Conservation (phyloP, 2,113 vertebrate species). For the Cyprinodon variegatus region DNA sequence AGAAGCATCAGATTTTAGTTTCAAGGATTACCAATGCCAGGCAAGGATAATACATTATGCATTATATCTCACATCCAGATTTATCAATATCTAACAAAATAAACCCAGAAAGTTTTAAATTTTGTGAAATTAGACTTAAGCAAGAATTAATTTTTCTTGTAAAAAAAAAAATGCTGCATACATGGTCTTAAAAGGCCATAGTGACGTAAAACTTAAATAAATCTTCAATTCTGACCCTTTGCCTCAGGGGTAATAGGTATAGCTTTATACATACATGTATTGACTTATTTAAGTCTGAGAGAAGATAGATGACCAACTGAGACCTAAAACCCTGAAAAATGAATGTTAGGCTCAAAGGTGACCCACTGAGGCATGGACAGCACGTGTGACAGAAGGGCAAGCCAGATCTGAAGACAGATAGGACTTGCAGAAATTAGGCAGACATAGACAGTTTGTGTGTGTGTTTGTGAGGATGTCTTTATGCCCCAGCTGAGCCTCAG, state of each 20-base stretch:
- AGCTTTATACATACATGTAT: background rate
- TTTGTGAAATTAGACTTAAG: too few relatives aligned
- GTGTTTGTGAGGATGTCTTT: slow-evolving; percentile 83
- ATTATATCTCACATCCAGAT: too few relatives aligned
- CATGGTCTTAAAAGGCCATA: too few relatives aligned
- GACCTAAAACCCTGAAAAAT: background rate
- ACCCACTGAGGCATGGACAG: slow-evolving; percentile 25
- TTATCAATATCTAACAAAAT: too few relatives aligned
- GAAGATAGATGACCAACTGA: background rate
- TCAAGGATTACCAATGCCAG: too few relatives aligned
- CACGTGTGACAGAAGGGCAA: slow-evolving; percentile 27
- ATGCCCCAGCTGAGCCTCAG: slow-evolving; percentile 89
- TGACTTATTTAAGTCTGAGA: background rate
- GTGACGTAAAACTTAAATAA: too few relatives aligned
- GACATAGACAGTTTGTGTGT: slow-evolving; percentile 65
- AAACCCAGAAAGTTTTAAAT: too few relatives aligned
- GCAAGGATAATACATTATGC: too few relatives aligned
- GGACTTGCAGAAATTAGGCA: slow-evolving; percentile 50
- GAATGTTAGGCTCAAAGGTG: background rate
- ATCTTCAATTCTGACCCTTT: too few relatives aligned
- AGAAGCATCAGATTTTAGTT: background rate
- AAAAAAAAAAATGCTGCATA: too few relatives aligned
- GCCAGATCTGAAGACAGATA: slow-evolving; percentile 53
- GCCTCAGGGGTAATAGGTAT: too few relatives aligned
- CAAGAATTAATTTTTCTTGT: too few relatives aligned